Base-by-base conservation (phyloP, 2,888 invertebrate species). In the Tetragonisca angustula region DNA sequence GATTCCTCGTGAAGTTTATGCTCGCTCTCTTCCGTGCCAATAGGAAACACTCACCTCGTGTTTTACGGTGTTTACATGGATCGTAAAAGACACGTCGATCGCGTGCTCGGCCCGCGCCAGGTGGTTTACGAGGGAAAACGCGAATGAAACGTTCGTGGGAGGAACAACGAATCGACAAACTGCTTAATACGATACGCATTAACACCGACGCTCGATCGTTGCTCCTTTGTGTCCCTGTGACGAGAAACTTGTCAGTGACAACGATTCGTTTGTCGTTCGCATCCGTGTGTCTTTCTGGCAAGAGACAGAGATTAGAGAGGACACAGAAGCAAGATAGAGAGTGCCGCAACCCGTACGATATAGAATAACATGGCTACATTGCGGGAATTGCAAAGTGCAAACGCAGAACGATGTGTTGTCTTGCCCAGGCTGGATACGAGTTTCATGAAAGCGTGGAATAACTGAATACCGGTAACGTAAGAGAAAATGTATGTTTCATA, bases 1-100 rank as follows among this genome's bases (percentile, higher is more conserved):
- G 52, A 70, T 70, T 62, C n/a, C 70, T 64, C 54, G 54, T 77
- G 64, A 70, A 70, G 62, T 70, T 77, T 43, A 77, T 17, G 68
- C 9, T 43, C 21, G 49, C 56, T 21, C 24, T 69, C 50, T 32
- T 59, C 13, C 36, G 1, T 50, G 68, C 76, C 24, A 17, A 62
- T 62, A 1, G 43, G 4, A 65, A 43, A 21, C 49, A 61, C 11
- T 36, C 9, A 6, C 3, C 17, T 17, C 36, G 32, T 17, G 54
- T 61, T 71, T 77, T 71, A 71, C 64, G 64, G 32, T 43, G 64
- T 70, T 77, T 77, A 77, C 77, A 77, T 43, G 54, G 71, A 49
- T 77, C 64, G 32, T 77, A 64, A 77, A 71, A 77, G 64, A 65
- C 64, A 32, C 67, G 56, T 49, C 19, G 68, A 76, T 70, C 71